These are phyloP conservation scores for Protobothrops flavoviridis DNA, from an alignment of 2,113 vertebrate genomes.

Conservation along the genomic window DNA sequence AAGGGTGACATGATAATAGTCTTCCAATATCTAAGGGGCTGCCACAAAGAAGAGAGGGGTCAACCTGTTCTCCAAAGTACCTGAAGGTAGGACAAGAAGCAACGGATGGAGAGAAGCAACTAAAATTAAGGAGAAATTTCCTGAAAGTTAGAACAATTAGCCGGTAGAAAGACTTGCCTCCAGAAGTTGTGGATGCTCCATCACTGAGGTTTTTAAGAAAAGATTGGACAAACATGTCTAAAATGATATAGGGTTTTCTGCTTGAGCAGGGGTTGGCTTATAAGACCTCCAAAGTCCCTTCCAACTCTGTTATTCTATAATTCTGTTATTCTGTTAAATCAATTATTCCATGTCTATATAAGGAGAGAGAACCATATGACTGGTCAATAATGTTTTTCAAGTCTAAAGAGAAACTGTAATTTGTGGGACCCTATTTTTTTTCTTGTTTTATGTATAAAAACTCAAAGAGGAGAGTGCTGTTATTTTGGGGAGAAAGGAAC, in stretches of 20 bases:
- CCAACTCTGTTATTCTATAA: not conserved
- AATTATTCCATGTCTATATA: not conserved
- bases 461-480: not conserved
- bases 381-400: not conserved
- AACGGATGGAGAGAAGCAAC: not conserved
- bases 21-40: not conserved
- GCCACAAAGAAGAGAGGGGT: not conserved
- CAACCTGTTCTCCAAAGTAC: not conserved
- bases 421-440: not conserved
- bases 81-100: not conserved
- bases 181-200: not conserved
- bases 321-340: not conserved
- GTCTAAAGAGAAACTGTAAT: not conserved
- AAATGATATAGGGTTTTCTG: not conserved
- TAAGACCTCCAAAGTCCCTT: not conserved
- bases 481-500: not conserved
- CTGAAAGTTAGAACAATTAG: not conserved
- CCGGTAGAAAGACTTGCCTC: not conserved
- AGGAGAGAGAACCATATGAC: not conserved
- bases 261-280: not conserved
- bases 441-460: not conserved
- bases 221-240: not conserved
- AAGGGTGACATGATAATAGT: not conserved
- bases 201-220: not conserved
- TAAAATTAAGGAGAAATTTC: not conserved